Evolutionary conservation across 2,797 vertebrate genomes (phyloP).

Genomic region (Gastrophryne carolinensis): DNA sequence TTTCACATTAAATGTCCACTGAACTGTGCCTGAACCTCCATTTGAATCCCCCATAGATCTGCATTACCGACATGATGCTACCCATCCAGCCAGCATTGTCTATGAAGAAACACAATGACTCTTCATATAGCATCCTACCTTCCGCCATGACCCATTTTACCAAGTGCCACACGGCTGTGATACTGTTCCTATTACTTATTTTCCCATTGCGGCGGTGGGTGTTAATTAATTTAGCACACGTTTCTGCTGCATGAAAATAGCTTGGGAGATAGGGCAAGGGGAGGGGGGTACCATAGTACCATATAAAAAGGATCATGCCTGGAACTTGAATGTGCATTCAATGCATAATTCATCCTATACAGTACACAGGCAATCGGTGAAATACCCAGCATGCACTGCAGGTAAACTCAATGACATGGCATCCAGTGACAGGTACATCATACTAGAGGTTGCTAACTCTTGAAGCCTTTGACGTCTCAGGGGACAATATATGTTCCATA

Average conservation of each 20-base stretch:
- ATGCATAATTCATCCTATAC: not conserved
- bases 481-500: no score
- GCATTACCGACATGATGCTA: not conserved
- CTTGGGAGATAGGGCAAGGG: not conserved
- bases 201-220: not conserved
- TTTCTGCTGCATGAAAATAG: conserved; percentile 15
- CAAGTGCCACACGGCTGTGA: not conserved
- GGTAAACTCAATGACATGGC: not conserved
- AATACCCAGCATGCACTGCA: conserved; percentile 17
- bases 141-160: conserved; percentile 13
- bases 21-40: not conserved
- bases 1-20: not conserved
- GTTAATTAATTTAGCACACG: conserved; percentile 7
- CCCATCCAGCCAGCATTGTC: not conserved
- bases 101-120: not conserved
- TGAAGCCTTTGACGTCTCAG: not conserved
- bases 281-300: not conserved
- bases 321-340: not conserved
- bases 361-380: not conserved
- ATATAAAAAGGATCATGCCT: not conserved
- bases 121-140: not conserved
- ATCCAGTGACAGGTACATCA: not conserved
- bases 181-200: not conserved
- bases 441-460: not conserved
- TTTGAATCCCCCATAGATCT: not conserved